phyloP scores from a whole-genome alignment of 1,140 invertebrate species.

The Zaprionus taronus region DNA sequence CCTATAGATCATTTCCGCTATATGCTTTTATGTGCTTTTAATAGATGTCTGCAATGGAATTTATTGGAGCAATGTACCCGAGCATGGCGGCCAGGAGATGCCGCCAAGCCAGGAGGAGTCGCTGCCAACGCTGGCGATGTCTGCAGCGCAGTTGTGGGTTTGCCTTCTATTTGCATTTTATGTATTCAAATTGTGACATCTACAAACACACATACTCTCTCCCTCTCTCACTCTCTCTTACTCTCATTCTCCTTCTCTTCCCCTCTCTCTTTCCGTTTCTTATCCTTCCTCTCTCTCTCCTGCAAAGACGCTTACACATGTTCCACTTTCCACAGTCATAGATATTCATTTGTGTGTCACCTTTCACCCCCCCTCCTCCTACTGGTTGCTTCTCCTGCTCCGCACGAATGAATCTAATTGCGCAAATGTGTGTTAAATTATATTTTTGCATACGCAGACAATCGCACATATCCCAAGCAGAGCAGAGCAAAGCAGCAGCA shows the following conservation, averaged over 20 bases:
- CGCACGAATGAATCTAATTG: constrained; percentile 81
- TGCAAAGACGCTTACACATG: constrained; percentile 36
- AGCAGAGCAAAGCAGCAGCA: constrained; percentile 3
- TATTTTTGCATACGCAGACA: constrained; percentile 81
- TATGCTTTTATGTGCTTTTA: constrained; percentile 79
- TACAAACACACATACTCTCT: constrained; percentile 52
- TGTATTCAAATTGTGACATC: constrained; percentile 82
- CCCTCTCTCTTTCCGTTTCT: not conserved
- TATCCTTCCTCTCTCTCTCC: not conserved
- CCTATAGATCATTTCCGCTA: constrained; percentile 79
- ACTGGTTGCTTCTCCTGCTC: constrained; percentile 42
- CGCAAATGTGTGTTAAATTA: constrained; percentile 83
- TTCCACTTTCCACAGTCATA: constrained; percentile 63
- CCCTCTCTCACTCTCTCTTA: not conserved
- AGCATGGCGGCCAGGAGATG: constrained; percentile 24
- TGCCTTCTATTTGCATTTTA: constrained; percentile 77
- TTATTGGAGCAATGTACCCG: constrained; percentile 55
- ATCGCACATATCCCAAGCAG: constrained; percentile 50
- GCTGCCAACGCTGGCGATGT: not conserved
- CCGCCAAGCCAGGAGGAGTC: not conserved
- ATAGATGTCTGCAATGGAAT: constrained; percentile 78
- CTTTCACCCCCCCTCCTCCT: constrained; percentile 7
- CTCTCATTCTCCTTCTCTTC: not conserved
- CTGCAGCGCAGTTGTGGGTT: constrained; percentile 21
- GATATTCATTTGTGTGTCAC: constrained; percentile 79